Evolutionary conservation across 2,113 vertebrate genomes (phyloP).

Genomic region (Myotis yumanensis): DNA sequence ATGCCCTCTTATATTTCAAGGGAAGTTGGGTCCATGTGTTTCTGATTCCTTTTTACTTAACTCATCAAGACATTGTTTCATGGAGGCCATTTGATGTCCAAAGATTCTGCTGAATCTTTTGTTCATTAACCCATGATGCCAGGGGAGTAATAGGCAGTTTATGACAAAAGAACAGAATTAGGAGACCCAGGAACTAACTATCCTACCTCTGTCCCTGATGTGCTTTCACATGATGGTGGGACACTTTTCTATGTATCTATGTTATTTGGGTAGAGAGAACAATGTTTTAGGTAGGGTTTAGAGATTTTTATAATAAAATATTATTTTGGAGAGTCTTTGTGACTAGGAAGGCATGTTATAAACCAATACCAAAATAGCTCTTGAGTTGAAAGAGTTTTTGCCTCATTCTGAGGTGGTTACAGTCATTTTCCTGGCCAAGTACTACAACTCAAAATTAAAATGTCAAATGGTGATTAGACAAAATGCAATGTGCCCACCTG

Average conservation of each 20-base stretch:
- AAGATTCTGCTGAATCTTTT: conserved; percentile 68
- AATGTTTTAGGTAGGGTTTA: background rate
- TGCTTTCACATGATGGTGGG: background rate
- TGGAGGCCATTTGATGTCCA: conserved; percentile 77
- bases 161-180: conserved; percentile 25
- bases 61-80: conserved; percentile 79
- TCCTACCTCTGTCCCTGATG: background rate
- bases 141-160: background rate
- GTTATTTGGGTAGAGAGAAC: conserved; percentile 3
- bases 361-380: background rate
- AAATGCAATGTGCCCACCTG: background rate
- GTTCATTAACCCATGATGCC: conserved; percentile 43
- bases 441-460: conserved; percentile 27
- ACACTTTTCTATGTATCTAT: conserved; percentile 26
- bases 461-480: background rate
- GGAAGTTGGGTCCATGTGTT: conserved; percentile 77
- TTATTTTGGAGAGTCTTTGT: background rate
- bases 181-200: background rate
- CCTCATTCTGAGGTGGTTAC: background rate
- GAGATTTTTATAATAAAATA: background rate
- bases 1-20: conserved; percentile 78
- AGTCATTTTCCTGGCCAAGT: background rate
- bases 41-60: conserved; percentile 78
- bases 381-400: conserved; percentile 34
- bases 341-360: background rate